Evolutionary conservation across 2,797 vertebrate genomes (phyloP).

Genomic region (Gila robusta): DNA sequence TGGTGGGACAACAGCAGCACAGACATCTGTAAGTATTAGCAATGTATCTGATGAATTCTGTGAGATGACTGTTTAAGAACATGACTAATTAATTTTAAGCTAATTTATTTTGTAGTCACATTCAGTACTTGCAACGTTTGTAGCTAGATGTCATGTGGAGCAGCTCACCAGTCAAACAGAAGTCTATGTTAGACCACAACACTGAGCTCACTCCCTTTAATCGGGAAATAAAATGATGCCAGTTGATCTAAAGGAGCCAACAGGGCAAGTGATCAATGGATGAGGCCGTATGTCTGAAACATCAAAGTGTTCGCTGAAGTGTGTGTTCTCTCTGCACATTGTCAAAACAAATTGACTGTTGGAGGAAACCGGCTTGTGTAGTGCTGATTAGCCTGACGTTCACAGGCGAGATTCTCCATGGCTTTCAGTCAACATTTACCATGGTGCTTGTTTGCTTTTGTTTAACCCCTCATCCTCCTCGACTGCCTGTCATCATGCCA

Average conservation of each 20-base stretch:
- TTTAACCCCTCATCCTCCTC: conserved; percentile 38
- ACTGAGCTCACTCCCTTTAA: conserved; percentile 27
- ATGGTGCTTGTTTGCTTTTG: conserved; percentile 40
- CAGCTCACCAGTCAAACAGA: conserved; percentile 5
- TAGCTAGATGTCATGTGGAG: conserved; percentile 20
- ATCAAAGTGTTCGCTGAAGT: conserved; percentile 58
- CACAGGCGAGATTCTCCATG: conserved; percentile 38
- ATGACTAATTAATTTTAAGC: conserved; percentile 21
- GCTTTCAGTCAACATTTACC: conserved; percentile 47
- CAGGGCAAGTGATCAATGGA: conserved; percentile 41
- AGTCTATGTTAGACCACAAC: conserved; percentile 13
- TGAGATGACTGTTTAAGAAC: conserved; percentile 3
- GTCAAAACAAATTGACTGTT: conserved; percentile 57
- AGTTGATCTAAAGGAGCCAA: conserved; percentile 48
- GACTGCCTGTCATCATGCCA: conserved; percentile 5
- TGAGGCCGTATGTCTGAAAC: conserved; percentile 44
- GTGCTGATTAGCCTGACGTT: conserved; percentile 56
- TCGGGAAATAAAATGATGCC: conserved; percentile 33
- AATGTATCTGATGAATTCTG: background rate
- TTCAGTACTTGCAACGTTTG: background rate
- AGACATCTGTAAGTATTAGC: background rate
- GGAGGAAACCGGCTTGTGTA: conserved; percentile 42
- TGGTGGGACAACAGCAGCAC: background rate
- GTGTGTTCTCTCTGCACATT: conserved; percentile 42
- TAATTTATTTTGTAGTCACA: conserved; percentile 4